These are phyloP conservation scores for Nephrotoma appendiculata DNA, from an alignment of 2,888 invertebrate species.

Conservation along the genomic window DNA sequence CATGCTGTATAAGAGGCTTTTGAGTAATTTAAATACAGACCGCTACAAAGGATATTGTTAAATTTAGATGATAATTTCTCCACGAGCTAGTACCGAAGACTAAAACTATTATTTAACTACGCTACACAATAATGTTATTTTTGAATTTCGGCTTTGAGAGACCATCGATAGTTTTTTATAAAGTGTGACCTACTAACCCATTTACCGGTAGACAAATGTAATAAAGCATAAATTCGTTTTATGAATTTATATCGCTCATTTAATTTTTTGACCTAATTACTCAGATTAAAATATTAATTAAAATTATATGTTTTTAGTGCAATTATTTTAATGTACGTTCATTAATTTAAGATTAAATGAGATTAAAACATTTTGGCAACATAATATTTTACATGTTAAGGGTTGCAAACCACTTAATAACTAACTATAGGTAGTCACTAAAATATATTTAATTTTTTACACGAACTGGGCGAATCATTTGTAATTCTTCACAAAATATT, in stretches of 20 bases:
- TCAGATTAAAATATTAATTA: background rate
- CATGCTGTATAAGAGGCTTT: no score
- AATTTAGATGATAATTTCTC: no score
- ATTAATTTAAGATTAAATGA: background rate
- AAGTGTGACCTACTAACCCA: background rate
- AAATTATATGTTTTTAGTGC: background rate
- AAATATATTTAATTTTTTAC: background rate
- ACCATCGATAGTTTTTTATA: background rate
- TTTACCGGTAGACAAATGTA: background rate
- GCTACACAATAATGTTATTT: background rate
- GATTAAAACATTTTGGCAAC: no score
- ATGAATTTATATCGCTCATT: background rate
- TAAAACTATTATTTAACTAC: no score
- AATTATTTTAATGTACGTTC: background rate
- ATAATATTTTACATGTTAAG: no score
- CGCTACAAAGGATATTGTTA: no score
- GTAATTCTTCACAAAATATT: background rate
- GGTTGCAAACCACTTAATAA: no score
- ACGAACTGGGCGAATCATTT: background rate
- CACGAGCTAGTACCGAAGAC: no score
- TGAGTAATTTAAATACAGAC: no score
- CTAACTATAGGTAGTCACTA: no score
- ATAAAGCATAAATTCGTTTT: background rate
- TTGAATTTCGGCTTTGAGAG: background rate
- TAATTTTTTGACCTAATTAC: background rate